A percentile compares a stretch with the other conserved stretches of the same genome.
Evolutionary conservation across 1,140 invertebrate species (phyloP).

Genomic region (Drosophila pruinosa): DNA sequence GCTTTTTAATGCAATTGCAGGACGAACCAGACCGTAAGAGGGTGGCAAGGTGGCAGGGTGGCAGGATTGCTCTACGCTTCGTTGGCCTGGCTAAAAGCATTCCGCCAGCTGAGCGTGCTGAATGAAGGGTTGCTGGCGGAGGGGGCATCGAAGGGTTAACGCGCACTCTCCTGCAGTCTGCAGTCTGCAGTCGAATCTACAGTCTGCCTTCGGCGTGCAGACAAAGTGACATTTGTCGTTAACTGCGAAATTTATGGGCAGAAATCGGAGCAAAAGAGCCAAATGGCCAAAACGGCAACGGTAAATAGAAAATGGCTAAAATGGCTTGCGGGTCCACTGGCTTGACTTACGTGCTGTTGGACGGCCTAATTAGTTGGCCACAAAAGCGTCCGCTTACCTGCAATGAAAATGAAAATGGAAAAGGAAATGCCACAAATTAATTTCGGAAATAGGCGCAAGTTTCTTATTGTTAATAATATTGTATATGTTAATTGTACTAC

Average conservation of each 20-base stretch:
- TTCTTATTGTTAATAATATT: not conserved
- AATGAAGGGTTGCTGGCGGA: not conserved
- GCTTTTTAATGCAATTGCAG: constrained; percentile 81
- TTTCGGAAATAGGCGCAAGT: not conserved
- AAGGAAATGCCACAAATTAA: constrained; percentile 26
- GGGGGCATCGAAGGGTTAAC: not conserved
- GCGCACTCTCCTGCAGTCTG: constrained; percentile 18
- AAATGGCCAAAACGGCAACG: constrained; percentile 4
- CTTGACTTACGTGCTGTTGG: constrained; percentile 59
- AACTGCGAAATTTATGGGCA: constrained; percentile 79
- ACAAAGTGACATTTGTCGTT: constrained; percentile 81
- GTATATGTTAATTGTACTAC: not conserved
- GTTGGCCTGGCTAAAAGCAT: constrained; percentile 66
- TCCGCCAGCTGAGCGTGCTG: constrained; percentile 32
- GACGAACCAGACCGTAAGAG: constrained; percentile 76
- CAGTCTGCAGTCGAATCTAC: not conserved
- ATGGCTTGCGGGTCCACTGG: constrained; percentile 25
- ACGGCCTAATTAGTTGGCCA: constrained; percentile 67
- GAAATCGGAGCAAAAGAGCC: constrained; percentile 47
- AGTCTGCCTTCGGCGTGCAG: constrained; percentile 39
- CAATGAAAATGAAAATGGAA: constrained; percentile 11
- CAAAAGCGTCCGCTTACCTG: constrained; percentile 65
- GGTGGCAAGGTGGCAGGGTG: constrained; percentile 20
- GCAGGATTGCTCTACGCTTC: constrained; percentile 43
- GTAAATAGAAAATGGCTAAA: constrained; percentile 10